A percentile compares a stretch with the other conserved stretches of the same genome.
These are phyloP conservation scores for Ctenochaetus hawaiiensis DNA, from an alignment of 2,797 vertebrate genomes.

Conservation along the genomic window DNA sequence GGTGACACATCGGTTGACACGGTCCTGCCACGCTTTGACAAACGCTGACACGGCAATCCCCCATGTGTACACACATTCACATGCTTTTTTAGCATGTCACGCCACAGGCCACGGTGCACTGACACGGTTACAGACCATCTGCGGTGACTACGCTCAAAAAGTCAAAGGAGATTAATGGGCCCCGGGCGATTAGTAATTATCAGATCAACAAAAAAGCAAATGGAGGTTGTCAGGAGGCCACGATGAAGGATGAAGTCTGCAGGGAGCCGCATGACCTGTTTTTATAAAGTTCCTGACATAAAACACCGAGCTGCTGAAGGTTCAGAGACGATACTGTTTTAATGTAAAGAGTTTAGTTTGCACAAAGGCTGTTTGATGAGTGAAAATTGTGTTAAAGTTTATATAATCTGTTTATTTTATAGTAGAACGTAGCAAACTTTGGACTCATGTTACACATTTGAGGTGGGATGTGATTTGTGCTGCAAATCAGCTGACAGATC, in stretches of 20 bases:
- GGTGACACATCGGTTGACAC: constrained; percentile 59
- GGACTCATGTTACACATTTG: not conserved
- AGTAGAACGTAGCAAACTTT: not conserved
- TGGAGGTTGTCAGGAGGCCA: constrained; percentile 39
- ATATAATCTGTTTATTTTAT: not conserved
- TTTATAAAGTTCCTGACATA: constrained; percentile 39
- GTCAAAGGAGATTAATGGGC: constrained; percentile 47
- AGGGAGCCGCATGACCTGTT: constrained; percentile 46
- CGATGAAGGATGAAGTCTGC: constrained; percentile 19
- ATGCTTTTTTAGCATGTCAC: constrained; percentile 21
- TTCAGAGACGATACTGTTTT: not conserved
- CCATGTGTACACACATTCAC: constrained; percentile 12
- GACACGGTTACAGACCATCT: constrained; percentile 49
- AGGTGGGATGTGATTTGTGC: not conserved
- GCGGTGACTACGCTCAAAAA: constrained; percentile 16
- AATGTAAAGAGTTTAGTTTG: not conserved
- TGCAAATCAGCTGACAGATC: not conserved
- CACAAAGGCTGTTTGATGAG: not conserved
- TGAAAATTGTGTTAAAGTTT: not conserved
- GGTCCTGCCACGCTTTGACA: constrained; percentile 46
- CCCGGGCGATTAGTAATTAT: constrained; percentile 53
- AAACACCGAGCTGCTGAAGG: constrained; percentile 21
- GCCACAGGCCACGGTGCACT: constrained; percentile 21
- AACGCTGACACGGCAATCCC: constrained; percentile 48
- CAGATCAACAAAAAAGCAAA: constrained; percentile 52